These are phyloP conservation scores for Halocaridina rubra DNA, from an alignment of 2,888 invertebrate genomes.

Conservation along the genomic window DNA sequence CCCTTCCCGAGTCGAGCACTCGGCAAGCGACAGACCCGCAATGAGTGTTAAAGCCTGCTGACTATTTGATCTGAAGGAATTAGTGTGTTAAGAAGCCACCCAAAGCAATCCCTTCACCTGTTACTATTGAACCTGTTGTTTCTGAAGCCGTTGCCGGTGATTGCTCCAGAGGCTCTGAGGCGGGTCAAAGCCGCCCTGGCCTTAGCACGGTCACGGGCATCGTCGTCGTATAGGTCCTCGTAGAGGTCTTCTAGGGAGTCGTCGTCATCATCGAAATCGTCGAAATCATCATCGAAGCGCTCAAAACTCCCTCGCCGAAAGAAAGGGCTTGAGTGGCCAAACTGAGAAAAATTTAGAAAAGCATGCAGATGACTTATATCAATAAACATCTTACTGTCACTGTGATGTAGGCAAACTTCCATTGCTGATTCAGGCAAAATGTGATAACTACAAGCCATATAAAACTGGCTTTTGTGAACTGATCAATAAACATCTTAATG, in stretches of 20 bases:
- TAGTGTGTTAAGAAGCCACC: not conserved
- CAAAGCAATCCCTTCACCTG: slow-evolving; percentile 28
- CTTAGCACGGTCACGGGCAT: slow-evolving; percentile 57
- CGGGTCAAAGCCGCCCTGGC: slow-evolving; percentile 49
- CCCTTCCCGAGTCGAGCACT: too few relatives aligned
- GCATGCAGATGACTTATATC: not conserved
- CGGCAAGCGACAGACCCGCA: too few relatives aligned
- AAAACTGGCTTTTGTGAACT: not conserved
- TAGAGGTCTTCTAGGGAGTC: slow-evolving; percentile 60
- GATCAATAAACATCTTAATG: not conserved
- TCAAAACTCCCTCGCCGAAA: not conserved
- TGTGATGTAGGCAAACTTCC: not conserved
- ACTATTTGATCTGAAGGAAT: too few relatives aligned
- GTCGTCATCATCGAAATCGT: slow-evolving; percentile 24
- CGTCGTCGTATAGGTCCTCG: slow-evolving; percentile 62
- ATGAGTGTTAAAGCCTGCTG: too few relatives aligned
- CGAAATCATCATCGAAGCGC: slow-evolving; percentile 36
- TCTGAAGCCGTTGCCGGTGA: slow-evolving; percentile 42
- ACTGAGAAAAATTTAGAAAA: not conserved
- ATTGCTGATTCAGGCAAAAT: not conserved
- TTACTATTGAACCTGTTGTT: slow-evolving; percentile 31
- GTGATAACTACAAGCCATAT: not conserved
- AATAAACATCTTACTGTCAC: too few relatives aligned
- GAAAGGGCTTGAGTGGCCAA: not conserved
- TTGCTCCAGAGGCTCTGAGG: slow-evolving; percentile 53